phyloP scores from a whole-genome alignment of 2,113 vertebrate species.

The Ptilonorhynchus violaceus region DNA sequence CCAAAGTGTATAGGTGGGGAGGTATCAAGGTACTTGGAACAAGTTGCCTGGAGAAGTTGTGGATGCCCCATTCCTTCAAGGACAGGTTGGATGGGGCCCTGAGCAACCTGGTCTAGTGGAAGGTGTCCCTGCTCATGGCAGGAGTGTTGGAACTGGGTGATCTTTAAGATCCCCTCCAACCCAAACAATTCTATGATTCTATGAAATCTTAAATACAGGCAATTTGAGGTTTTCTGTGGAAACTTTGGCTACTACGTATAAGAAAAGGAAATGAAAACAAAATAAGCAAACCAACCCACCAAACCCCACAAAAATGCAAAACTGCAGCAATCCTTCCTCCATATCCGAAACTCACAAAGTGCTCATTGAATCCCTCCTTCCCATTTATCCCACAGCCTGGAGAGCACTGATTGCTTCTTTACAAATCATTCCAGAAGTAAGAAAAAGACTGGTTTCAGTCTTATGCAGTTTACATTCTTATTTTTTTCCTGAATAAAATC shows the following conservation, averaged over 20 bases:
- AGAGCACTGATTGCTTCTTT: neutral
- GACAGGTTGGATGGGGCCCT: neutral
- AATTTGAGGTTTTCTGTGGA: neutral
- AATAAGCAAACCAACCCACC: neutral
- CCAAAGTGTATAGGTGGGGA: neutral
- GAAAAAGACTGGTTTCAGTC: neutral
- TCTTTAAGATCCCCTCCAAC: neutral
- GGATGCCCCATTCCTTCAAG: neutral
- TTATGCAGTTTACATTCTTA: neutral
- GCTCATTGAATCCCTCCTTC: neutral
- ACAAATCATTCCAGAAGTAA: neutral
- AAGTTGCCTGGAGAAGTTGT: neutral
- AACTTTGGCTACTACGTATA: neutral
- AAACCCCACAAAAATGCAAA: neutral
- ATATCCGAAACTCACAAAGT: neutral
- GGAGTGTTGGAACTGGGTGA: rapidly evolving
- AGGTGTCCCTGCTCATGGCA: neutral
- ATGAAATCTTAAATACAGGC: rapidly evolving
- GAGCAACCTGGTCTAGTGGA: neutral
- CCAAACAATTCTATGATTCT: neutral
- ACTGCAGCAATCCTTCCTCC: neutral
- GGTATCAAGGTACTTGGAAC: neutral
- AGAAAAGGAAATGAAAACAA: neutral
- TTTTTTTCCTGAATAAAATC: neutral
- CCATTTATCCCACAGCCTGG: neutral